These are phyloP conservation scores for Acyrthosiphon pisum DNA, from an alignment of 1,140 invertebrate species.

Conservation along the genomic window DNA sequence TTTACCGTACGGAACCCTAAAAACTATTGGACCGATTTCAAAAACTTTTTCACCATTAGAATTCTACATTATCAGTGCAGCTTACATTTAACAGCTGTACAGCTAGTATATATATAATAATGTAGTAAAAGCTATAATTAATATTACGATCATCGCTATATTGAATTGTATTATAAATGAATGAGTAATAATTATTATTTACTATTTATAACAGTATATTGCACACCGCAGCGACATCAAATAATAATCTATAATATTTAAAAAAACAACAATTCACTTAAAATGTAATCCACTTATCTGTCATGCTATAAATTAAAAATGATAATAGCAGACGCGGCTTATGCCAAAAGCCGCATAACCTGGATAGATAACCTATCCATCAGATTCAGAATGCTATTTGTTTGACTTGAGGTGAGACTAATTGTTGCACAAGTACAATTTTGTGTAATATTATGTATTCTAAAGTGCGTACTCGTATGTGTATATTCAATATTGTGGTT, in stretches of 20 bases:
- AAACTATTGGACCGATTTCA: no score
- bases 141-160: not conserved
- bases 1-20: no score
- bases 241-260: not conserved
- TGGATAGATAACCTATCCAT: no score
- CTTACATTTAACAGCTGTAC: no score
- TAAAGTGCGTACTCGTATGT: no score
- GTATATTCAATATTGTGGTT: not conserved
- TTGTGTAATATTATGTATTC: no score
- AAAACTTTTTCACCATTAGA: no score
- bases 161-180: not conserved
- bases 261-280: not conserved
- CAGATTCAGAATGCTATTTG: not conserved
- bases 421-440: not conserved
- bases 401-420: no score
- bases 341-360: no score
- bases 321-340: not conserved
- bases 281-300: not conserved
- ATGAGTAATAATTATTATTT: not conserved
- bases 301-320: not conserved
- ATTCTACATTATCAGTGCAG: no score
- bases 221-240: not conserved
- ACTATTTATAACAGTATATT: not conserved
- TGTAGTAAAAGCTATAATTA: not conserved
- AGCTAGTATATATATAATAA: no score